phyloP scores from a whole-genome alignment of 2,797 vertebrate genomes.

The Florisuga fusca region DNA sequence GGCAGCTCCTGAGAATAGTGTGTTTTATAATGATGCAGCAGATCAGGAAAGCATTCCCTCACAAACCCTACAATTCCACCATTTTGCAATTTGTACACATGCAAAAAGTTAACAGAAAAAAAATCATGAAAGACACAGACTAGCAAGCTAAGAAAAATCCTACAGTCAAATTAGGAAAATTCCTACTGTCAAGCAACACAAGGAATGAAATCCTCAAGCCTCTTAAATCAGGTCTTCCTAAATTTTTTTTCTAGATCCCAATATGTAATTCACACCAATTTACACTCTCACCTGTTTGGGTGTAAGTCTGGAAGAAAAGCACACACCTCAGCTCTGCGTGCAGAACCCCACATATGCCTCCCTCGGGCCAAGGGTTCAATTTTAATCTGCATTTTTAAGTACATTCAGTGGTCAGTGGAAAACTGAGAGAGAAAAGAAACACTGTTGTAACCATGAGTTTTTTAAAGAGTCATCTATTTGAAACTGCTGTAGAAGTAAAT shows the following conservation, averaged over 20 bases:
- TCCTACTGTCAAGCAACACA: not conserved
- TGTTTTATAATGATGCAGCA: not conserved
- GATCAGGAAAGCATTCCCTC: not conserved
- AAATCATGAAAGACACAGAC: not conserved
- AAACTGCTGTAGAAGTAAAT: not conserved
- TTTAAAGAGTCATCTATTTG: not conserved
- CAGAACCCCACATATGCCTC: not conserved
- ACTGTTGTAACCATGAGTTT: not conserved
- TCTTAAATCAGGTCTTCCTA: not conserved
- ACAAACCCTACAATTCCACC: not conserved
- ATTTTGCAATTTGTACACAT: not conserved
- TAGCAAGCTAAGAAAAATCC: not conserved
- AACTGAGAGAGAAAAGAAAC: not conserved
- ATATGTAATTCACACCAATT: not conserved
- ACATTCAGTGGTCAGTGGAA: not conserved
- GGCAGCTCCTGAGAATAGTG: not conserved
- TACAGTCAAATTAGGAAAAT: not conserved
- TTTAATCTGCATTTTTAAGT: slow-evolving; percentile 6
- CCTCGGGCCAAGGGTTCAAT: not conserved
- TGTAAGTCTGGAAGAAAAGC: not conserved
- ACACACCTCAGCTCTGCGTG: not conserved
- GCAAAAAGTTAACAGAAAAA: not conserved
- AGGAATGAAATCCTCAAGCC: not conserved
- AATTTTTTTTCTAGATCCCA: not conserved
- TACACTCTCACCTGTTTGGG: not conserved